These are phyloP conservation scores for Stichopus horrens DNA, from an alignment of 53 echinoderm and acorn worm genomes.

Conservation along the genomic window DNA sequence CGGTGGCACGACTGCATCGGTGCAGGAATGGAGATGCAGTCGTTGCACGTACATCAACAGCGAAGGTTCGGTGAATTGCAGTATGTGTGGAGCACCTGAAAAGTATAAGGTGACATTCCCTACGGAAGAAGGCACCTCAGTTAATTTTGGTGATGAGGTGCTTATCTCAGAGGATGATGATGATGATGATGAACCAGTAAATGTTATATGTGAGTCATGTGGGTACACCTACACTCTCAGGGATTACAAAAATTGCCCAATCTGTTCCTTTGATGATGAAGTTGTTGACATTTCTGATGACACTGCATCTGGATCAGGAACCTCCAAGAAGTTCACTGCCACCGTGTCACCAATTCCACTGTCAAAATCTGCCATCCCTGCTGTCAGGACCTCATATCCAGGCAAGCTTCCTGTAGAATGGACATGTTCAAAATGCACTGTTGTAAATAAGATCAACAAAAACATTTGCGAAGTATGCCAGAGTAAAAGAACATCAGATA, in stretches of 20 bases:
- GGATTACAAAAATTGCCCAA: slow-evolving; percentile 9
- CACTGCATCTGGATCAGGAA: slow-evolving; percentile 50
- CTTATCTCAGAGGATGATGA: neutral
- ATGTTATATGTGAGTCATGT: slow-evolving; percentile 14
- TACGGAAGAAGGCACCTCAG: slow-evolving; percentile 34
- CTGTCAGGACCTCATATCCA: neutral
- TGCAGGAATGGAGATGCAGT: slow-evolving; percentile 68
- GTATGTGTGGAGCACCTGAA: slow-evolving; percentile 69
- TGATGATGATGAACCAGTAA: neutral
- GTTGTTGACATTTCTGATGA: slow-evolving; percentile 54
- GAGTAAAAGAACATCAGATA: slow-evolving; percentile 17
- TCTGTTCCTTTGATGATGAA: slow-evolving; percentile 74
- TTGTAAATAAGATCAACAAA: slow-evolving; percentile 66
- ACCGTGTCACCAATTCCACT: neutral
- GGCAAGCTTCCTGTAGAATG: slow-evolving; percentile 40
- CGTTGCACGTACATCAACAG: slow-evolving; percentile 79
- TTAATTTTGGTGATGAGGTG: neutral
- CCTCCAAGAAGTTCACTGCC: neutral
- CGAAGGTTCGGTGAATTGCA: slow-evolving; percentile 51
- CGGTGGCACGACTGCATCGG: slow-evolving; percentile 15
- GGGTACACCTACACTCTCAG: neutral
- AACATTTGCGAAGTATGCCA: slow-evolving; percentile 28
- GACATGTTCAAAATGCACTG: slow-evolving; percentile 85
- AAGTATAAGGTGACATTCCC: slow-evolving; percentile 21
- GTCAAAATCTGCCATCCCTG: neutral